A percentile compares a stretch with the other conserved stretches of the same genome.
Evolutionary conservation across 2,888 invertebrate species (phyloP).

Genomic region (Blomia tropicalis): DNA sequence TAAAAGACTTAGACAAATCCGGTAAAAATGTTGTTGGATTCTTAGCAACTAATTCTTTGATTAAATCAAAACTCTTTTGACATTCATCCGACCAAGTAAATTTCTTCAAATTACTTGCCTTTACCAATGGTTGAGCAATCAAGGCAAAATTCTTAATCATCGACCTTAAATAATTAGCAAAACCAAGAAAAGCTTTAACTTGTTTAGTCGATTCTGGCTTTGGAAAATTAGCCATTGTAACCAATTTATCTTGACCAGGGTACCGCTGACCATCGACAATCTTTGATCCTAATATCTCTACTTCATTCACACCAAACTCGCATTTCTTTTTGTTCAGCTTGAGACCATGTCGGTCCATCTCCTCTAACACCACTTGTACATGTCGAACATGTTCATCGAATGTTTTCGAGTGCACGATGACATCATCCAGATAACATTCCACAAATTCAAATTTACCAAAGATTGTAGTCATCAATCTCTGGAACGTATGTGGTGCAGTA

Average conservation of each 20-base stretch:
- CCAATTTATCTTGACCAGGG: not conserved
- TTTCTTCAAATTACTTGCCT: not conserved
- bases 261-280: not conserved
- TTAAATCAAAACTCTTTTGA: not conserved
- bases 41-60: not conserved
- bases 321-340: not conserved
- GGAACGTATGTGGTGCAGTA: constrained; percentile 30
- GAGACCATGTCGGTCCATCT: not conserved
- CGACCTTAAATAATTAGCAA: not conserved
- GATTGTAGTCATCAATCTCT: constrained; percentile 29
- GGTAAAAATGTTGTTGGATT: constrained; percentile 19
- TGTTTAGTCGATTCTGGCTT: not conserved
- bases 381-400: not conserved
- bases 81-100: not conserved
- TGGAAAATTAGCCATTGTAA: not conserved
- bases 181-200: not conserved
- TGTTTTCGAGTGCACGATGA: not conserved
- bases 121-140: not conserved
- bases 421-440: constrained; percentile 1
- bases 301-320: not conserved
- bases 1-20: constrained; percentile 10
- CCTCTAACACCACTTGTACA: not conserved
- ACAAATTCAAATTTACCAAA: not conserved
- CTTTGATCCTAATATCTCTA: not conserved
- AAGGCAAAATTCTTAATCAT: not conserved